Percentiles rank a stretch among this genome's conserved stretches.
These are phyloP conservation scores for Oscheius sp. DNA, from an alignment of 2,888 invertebrate genomes.

Conservation along the genomic window DNA sequence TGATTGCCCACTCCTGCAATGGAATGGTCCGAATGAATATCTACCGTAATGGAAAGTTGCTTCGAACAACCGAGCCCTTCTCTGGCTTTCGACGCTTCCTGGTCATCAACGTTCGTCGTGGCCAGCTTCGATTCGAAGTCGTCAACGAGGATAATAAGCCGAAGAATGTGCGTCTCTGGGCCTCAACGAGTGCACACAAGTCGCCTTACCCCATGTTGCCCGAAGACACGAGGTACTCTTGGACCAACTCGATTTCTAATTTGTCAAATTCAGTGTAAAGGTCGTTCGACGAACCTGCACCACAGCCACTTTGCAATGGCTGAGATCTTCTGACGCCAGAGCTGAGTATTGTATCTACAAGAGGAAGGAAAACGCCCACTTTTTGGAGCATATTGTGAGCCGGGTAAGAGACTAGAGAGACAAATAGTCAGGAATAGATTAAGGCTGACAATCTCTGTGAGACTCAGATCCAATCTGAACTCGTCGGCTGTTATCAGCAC, in stretches of 20 bases:
- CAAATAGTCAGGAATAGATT: not conserved
- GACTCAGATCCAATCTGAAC: constrained; percentile 38
- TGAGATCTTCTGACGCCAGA: constrained; percentile 44
- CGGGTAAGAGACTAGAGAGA: constrained; percentile 31
- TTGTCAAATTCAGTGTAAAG: constrained; percentile 47
- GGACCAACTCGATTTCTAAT: not conserved
- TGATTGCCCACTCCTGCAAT: constrained; percentile 59
- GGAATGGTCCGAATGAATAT: constrained; percentile 55
- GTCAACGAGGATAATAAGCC: constrained; percentile 55
- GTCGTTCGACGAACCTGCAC: constrained; percentile 44
- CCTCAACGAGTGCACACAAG: constrained; percentile 44
- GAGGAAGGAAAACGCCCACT: constrained; percentile 45
- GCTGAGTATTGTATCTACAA: constrained; percentile 58
- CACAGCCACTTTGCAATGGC: constrained; percentile 52
- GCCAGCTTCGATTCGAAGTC: constrained; percentile 54
- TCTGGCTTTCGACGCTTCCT: constrained; percentile 58
- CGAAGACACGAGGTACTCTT: constrained; percentile 55
- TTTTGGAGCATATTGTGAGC: constrained; percentile 55
- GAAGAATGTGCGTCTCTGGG: constrained; percentile 51
- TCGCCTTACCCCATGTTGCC: constrained; percentile 62
- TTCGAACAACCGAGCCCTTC: constrained; percentile 55
- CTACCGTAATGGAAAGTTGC: constrained; percentile 51
- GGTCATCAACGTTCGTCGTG: constrained; percentile 50
- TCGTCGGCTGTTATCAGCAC: constrained; percentile 57
- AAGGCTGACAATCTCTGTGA: constrained; percentile 54